These are phyloP conservation scores for Laticauda colubrina DNA, from an alignment of 2,113 vertebrate species.

Conservation along the genomic window DNA sequence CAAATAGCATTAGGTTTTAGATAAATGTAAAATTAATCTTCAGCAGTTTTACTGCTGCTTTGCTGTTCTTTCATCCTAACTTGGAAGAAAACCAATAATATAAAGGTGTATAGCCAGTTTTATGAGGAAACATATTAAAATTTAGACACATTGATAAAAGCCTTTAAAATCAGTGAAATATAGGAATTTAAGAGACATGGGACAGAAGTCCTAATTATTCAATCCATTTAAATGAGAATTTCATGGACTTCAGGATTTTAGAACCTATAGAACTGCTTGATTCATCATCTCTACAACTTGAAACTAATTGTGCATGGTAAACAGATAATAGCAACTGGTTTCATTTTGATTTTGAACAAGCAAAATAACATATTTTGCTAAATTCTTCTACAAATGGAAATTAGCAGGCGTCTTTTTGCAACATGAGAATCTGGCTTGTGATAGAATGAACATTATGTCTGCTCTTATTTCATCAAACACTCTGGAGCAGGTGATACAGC, in stretches of 20 bases:
- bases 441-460: slow-evolving; percentile 36
- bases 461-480: background rate
- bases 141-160: slow-evolving; percentile 59
- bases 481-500: slow-evolving; percentile 3
- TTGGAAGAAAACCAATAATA: slow-evolving; percentile 35
- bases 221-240: slow-evolving; percentile 61
- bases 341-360: slow-evolving; percentile 59
- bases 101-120: slow-evolving; percentile 64
- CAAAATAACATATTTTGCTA: slow-evolving; percentile 45
- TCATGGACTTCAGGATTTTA: slow-evolving; percentile 54
- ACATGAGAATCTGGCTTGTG: slow-evolving; percentile 49
- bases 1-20: slow-evolving; percentile 62
- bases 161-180: slow-evolving; percentile 64
- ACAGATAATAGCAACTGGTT: slow-evolving; percentile 51
- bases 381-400: slow-evolving; percentile 56
- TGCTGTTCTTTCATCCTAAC: slow-evolving; percentile 56
- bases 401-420: slow-evolving; percentile 43
- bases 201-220: slow-evolving; percentile 48
- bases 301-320: slow-evolving; percentile 55
- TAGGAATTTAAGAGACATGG: slow-evolving; percentile 41
- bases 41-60: slow-evolving; percentile 51
- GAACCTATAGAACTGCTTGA: slow-evolving; percentile 50
- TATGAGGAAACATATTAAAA: slow-evolving; percentile 66
- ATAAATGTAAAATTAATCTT: slow-evolving; percentile 36
- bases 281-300: slow-evolving; percentile 54